Percentiles rank a stretch among this genome's conserved stretches.
Conservation (phyloP, 64 coral and sea anemone genomes). For the Montipora cactus region DNA sequence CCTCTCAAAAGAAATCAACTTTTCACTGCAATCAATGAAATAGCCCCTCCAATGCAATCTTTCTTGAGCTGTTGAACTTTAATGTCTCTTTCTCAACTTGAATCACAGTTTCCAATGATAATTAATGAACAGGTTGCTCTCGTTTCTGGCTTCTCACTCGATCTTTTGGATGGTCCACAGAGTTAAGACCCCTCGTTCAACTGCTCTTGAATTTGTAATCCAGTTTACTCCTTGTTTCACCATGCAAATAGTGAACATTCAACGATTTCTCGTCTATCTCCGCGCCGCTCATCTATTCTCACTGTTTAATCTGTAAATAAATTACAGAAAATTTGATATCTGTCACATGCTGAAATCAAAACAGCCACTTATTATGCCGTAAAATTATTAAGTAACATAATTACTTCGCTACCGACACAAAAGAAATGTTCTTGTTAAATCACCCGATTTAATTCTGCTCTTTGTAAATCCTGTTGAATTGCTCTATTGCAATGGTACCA, state of each 20-base stretch:
- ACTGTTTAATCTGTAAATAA: constrained; percentile 8
- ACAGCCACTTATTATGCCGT: neutral
- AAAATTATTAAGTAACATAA: constrained; percentile 8
- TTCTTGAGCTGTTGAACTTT: too few relatives aligned
- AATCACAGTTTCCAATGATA: too few relatives aligned
- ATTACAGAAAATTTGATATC: neutral
- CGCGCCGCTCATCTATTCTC: too few relatives aligned
- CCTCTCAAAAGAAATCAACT: too few relatives aligned
- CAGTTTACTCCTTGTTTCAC: too few relatives aligned
- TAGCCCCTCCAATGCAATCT: too few relatives aligned
- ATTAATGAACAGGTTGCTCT: too few relatives aligned
- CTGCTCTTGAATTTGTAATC: too few relatives aligned
- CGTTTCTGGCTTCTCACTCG: neutral
- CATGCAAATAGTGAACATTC: too few relatives aligned
- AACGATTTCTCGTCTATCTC: neutral
- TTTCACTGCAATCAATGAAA: too few relatives aligned
- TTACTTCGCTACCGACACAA: neutral
- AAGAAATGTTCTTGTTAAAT: constrained; percentile 6
- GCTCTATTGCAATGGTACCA: too few relatives aligned
- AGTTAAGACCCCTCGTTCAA: neutral
- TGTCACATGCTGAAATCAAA: constrained; percentile 15
- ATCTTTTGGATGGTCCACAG: neutral
- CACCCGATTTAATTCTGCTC: neutral
- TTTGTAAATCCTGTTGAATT: neutral
- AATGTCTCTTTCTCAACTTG: too few relatives aligned